Percentiles rank a stretch among this genome's conserved stretches.
Evolutionary conservation across 2,797 vertebrate species (phyloP).

Genomic region (Gila robusta): DNA sequence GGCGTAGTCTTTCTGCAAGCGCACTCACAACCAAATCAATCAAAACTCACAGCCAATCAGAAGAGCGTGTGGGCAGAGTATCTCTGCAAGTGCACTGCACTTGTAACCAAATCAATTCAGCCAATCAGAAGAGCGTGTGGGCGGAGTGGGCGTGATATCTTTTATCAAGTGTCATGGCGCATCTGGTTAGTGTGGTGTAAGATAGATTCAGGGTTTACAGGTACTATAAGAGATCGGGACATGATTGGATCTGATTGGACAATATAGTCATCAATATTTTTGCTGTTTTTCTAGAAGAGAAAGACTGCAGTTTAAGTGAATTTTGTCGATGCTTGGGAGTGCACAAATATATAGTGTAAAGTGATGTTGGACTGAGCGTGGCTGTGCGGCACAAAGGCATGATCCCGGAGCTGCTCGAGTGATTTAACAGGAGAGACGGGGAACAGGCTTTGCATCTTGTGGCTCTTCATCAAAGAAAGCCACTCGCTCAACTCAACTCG

Average conservation of each 20-base stretch:
- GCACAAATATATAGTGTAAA: background rate
- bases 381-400: background rate
- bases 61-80: too few relatives aligned
- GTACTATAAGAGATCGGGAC: background rate
- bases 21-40: too few relatives aligned
- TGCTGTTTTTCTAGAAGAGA: background rate
- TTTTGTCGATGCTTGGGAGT: background rate
- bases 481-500: constrained; percentile 47
- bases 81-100: too few relatives aligned
- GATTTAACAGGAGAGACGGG: constrained; percentile 13
- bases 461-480: constrained; percentile 52
- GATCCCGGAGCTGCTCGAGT: background rate
- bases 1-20: too few relatives aligned
- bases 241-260: background rate
- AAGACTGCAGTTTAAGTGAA: background rate
- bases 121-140: background rate
- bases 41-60: too few relatives aligned
- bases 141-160: background rate
- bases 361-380: background rate
- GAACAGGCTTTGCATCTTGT: constrained; percentile 35
- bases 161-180: background rate
- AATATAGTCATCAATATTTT: background rate
- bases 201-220: background rate
- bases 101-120: background rate
- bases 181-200: background rate